These are phyloP conservation scores for Leptoteleia sp. DNA, from an alignment of 1,140 invertebrate species.

Conservation along the genomic window DNA sequence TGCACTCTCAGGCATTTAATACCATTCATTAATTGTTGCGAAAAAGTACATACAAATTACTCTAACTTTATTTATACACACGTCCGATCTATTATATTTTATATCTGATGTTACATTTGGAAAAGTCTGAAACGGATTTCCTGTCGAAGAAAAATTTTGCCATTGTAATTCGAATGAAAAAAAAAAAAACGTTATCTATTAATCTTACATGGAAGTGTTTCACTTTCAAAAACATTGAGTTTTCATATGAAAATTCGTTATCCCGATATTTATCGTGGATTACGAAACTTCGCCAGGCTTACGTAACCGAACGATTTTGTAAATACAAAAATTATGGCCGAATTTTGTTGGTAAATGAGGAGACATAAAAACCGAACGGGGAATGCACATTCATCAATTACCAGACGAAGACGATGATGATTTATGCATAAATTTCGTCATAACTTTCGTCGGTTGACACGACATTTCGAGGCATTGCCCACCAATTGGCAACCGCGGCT, in stretches of 20 bases:
- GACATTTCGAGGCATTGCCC: slow-evolving; percentile 17
- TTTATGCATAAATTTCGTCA: slow-evolving; percentile 34
- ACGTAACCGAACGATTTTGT: too few species aligned
- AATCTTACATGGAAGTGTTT: too few species aligned
- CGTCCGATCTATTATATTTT: slow-evolving; percentile 14
- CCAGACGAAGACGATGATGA: too few species aligned
- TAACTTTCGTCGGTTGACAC: slow-evolving; percentile 21
- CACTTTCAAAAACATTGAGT: too few species aligned
- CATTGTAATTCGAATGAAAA: neutral
- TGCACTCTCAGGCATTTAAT: slow-evolving; percentile 47
- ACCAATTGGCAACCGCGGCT: slow-evolving; percentile 34
- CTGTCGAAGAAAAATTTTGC: neutral
- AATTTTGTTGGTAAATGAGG: too few species aligned
- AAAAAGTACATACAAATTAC: slow-evolving; percentile 25
- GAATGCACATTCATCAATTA: too few species aligned
- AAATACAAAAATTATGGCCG: too few species aligned
- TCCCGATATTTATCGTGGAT: neutral
- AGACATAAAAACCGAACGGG: too few species aligned
- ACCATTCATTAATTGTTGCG: slow-evolving; percentile 53
- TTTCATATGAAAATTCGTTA: too few species aligned
- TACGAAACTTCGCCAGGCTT: too few species aligned
- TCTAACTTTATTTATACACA: neutral
- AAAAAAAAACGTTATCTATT: too few species aligned
- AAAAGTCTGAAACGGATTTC: slow-evolving; percentile 7
- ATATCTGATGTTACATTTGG: slow-evolving; percentile 14